A percentile compares a stretch with the other conserved stretches of the same genome.
phyloP scores from a whole-genome alignment of 2,797 vertebrate genomes.

The Sebastiscus tertius region DNA sequence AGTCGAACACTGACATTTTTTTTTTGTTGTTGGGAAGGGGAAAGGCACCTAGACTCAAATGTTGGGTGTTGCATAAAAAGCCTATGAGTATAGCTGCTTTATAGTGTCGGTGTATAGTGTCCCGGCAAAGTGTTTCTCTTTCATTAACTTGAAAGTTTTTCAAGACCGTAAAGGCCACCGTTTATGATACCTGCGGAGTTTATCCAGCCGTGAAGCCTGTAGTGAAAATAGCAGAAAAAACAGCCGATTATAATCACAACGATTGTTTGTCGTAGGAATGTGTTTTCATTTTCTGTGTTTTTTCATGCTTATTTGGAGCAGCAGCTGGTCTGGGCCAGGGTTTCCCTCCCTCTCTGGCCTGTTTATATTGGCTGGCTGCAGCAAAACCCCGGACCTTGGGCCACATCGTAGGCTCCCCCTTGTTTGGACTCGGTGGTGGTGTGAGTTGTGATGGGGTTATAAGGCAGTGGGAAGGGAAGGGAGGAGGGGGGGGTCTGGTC shows the following conservation, averaged over 20 bases:
- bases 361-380: conserved; percentile 77
- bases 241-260: conserved; percentile 60
- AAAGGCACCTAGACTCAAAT: conserved; percentile 6
- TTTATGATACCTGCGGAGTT: conserved; percentile 49
- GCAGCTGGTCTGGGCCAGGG: conserved; percentile 76
- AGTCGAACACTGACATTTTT: conserved; percentile 5
- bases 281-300: conserved; percentile 69
- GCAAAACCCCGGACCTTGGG: conserved; percentile 60
- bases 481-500: conserved; percentile 35
- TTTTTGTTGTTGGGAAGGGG: background rate
- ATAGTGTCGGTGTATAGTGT: background rate
- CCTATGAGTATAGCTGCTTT: background rate
- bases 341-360: conserved; percentile 74
- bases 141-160: conserved; percentile 33
- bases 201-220: conserved; percentile 43
- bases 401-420: conserved; percentile 69
- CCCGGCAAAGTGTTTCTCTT: conserved; percentile 29
- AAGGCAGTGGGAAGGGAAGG: conserved; percentile 30
- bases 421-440: conserved; percentile 74
- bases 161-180: conserved; percentile 31
- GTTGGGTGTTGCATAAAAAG: conserved; percentile 4
- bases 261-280: conserved; percentile 61
- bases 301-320: conserved; percentile 74
- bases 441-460: conserved; percentile 62
- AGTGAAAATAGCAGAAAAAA: conserved; percentile 59